phyloP scores from a whole-genome alignment of 2,888 invertebrate genomes.

The Pycnomerus fuliginosus region DNA sequence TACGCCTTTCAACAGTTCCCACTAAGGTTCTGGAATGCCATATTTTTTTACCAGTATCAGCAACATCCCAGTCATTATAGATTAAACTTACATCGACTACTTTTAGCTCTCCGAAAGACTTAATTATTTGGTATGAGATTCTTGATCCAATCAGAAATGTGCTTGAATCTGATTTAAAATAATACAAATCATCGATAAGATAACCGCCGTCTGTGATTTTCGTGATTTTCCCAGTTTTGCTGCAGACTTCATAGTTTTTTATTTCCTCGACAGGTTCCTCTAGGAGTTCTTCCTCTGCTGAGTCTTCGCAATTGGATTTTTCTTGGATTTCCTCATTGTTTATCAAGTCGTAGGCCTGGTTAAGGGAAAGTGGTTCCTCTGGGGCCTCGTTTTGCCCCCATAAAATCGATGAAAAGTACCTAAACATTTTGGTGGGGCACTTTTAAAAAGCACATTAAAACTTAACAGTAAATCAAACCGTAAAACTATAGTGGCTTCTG shows the following conservation, averaged over 20 bases:
- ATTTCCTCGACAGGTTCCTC: constrained; percentile 9
- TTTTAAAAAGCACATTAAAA: too few relatives aligned
- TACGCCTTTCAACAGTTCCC: constrained; percentile 50
- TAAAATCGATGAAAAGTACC: too few relatives aligned
- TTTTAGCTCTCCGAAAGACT: constrained; percentile 41
- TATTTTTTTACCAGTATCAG: constrained; percentile 50
- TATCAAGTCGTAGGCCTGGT: too few relatives aligned
- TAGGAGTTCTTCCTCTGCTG: too few relatives aligned
- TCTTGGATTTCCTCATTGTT: too few relatives aligned
- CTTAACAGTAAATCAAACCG: too few relatives aligned
- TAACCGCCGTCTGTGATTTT: constrained; percentile 54
- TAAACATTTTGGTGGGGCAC: too few relatives aligned
- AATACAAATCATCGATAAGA: constrained; percentile 61
- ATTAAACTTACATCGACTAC: constrained; percentile 49
- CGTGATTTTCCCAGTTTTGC: constrained; percentile 61
- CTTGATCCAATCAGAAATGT: constrained; percentile 59
- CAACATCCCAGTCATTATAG: constrained; percentile 45
- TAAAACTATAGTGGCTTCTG: too few relatives aligned
- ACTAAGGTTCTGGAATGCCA: constrained; percentile 46
- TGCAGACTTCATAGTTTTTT: constrained; percentile 33
- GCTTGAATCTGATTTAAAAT: constrained; percentile 54
- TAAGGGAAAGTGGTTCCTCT: too few relatives aligned
- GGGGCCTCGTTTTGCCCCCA: too few relatives aligned
- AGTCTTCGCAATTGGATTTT: too few relatives aligned
- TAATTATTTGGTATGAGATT: constrained; percentile 48